Conservation (phyloP, 1,140 invertebrate species). For the Plodia interpunctella region DNA sequence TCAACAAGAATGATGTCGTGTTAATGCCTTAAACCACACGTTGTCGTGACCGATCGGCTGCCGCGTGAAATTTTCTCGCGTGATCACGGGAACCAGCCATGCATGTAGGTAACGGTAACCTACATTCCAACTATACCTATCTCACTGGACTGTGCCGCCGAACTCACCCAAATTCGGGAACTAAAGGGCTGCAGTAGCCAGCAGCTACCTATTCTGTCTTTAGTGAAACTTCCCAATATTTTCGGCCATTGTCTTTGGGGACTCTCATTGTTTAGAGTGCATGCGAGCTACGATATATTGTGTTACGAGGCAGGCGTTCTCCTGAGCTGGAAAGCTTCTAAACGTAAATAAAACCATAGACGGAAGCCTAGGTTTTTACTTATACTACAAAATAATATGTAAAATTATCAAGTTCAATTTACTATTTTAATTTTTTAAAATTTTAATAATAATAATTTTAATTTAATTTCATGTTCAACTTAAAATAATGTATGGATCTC, state of each 20-base stretch:
- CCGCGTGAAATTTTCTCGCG: slow-evolving; percentile 14
- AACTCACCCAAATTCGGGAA: background rate
- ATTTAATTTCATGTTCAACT: no score
- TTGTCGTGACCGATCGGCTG: background rate
- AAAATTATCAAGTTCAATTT: no score
- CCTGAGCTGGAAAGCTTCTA: background rate
- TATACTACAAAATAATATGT: no score
- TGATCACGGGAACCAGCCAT: slow-evolving; percentile 21
- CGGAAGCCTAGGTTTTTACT: no score
- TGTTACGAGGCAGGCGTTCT: background rate
- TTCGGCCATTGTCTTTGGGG: slow-evolving; percentile 13
- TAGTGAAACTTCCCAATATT: slow-evolving; percentile 12
- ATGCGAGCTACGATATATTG: background rate
- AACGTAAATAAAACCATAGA: background rate
- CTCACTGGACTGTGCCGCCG: slow-evolving; percentile 12
- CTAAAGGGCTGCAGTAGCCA: background rate
- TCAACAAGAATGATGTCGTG: background rate
- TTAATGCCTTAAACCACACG: background rate
- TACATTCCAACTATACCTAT: slow-evolving; percentile 15
- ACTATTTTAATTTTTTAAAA: no score
- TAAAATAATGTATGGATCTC: no score
- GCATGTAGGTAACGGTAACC: slow-evolving; percentile 21
- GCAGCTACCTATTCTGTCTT: background rate
- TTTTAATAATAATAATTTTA: no score
- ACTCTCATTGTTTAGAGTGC: background rate